Evolutionary conservation across 2,113 vertebrate genomes (phyloP).

Genomic region (Pollachius pollachius): DNA sequence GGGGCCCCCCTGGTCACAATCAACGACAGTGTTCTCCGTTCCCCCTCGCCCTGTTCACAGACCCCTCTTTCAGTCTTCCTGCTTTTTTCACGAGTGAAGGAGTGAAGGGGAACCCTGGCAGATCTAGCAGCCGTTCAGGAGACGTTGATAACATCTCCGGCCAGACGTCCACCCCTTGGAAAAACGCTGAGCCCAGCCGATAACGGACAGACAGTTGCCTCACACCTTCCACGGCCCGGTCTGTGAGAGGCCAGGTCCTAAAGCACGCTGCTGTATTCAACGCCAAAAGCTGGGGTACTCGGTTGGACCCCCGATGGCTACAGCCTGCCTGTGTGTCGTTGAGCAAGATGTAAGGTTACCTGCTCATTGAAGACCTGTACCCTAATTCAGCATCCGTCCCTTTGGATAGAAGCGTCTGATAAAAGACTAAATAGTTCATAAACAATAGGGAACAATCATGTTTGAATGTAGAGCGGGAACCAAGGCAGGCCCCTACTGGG

Average conservation of each 20-base stretch:
- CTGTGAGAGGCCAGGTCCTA: constrained; percentile 8
- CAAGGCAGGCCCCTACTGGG: too few species aligned
- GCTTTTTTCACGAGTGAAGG: constrained; percentile 41
- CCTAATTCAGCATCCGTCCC: background rate
- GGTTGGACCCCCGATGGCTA: too few species aligned
- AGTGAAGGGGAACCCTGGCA: constrained; percentile 36
- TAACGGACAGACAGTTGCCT: background rate
- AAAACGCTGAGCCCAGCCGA: constrained; percentile 25
- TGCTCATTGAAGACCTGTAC: constrained; percentile 11
- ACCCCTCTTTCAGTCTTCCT: constrained; percentile 52
- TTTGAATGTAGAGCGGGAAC: too few species aligned
- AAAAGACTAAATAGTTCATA: too few species aligned
- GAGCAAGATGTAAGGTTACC: too few species aligned
- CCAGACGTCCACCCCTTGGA: constrained; percentile 43
- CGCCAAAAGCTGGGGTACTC: too few species aligned
- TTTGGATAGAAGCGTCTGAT: constrained; percentile 11
- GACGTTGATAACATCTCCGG: constrained; percentile 52
- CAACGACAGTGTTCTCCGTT: constrained; percentile 56
- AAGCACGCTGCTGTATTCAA: constrained; percentile 1
- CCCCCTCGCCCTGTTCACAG: constrained; percentile 31
- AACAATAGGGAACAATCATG: too few species aligned
- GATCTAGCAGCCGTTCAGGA: background rate
- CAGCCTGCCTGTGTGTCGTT: too few species aligned
- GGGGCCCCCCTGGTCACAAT: constrained; percentile 47
- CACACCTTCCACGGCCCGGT: background rate